These are phyloP conservation scores for Aurelia sp. DNA, from an alignment of 30 jellyfish, hydroid and myxozoan genomes.

Conservation along the genomic window DNA sequence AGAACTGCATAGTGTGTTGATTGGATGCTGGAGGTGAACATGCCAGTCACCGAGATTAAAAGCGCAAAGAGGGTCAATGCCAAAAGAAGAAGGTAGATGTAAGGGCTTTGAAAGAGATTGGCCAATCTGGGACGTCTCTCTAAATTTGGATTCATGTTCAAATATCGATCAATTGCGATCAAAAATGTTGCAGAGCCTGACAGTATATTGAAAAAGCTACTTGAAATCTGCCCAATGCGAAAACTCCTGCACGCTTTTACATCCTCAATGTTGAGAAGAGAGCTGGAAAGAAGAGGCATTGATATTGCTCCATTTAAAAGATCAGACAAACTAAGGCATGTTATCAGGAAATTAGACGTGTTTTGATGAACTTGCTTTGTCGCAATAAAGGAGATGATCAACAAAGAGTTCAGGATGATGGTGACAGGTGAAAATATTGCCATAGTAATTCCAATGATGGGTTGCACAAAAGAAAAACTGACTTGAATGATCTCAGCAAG, in stretches of 20 bases:
- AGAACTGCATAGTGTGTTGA: background rate
- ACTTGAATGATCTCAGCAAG: no score
- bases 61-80: background rate
- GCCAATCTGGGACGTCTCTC: background rate
- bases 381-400: slow-evolving; percentile 5
- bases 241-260: background rate
- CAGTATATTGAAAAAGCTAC: background rate
- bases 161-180: background rate
- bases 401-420: background rate
- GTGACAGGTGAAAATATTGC: background rate
- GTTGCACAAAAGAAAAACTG: no score
- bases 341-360: slow-evolving; percentile 1
- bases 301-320: background rate
- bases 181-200: background rate
- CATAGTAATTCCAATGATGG: no score
- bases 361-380: background rate
- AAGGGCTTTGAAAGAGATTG: background rate
- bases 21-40: background rate
- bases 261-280: no score
- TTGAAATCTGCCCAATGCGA: background rate
- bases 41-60: background rate
- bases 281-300: background rate
- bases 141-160: slow-evolving; percentile 19
- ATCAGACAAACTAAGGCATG: slow-evolving; percentile 3
- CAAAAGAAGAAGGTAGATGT: background rate